phyloP scores from a whole-genome alignment of 2,888 invertebrate genomes.

The Icerya purchasi region DNA sequence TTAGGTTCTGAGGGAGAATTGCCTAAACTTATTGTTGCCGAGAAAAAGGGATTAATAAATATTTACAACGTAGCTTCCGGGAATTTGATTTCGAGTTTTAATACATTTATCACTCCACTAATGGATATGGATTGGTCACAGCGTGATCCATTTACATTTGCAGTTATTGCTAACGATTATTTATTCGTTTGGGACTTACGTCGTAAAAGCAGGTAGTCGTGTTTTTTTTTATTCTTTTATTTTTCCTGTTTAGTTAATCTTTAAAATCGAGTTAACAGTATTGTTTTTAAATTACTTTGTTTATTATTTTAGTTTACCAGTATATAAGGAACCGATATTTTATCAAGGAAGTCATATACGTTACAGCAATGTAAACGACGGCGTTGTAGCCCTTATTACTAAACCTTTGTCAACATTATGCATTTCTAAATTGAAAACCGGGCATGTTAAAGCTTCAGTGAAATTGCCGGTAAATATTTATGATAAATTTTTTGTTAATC shows the following conservation, averaged over 20 bases:
- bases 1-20: constrained; percentile 44
- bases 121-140: constrained; percentile 48
- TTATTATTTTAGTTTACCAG: constrained; percentile 8
- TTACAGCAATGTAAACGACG: not conserved
- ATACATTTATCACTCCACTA: constrained; percentile 36
- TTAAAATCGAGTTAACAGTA: too few species aligned
- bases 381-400: not conserved
- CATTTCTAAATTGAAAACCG: not conserved
- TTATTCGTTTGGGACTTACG: constrained; percentile 38
- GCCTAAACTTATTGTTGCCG: constrained; percentile 48
- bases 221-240: too few species aligned
- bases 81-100: constrained; percentile 41
- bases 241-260: too few species aligned
- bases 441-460: not conserved
- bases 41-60: constrained; percentile 48
- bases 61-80: constrained; percentile 48
- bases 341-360: constrained; percentile 1
- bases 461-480: not conserved
- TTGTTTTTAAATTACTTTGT: too few species aligned
- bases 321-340: constrained; percentile 6
- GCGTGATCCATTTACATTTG: constrained; percentile 35
- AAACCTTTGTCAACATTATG: not conserved
- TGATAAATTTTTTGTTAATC: too few species aligned
- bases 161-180: constrained; percentile 41
- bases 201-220: constrained; percentile 37